These are phyloP conservation scores for Acanthosepion esculentum DNA, from an alignment of 2,888 invertebrate species.

Conservation along the genomic window DNA sequence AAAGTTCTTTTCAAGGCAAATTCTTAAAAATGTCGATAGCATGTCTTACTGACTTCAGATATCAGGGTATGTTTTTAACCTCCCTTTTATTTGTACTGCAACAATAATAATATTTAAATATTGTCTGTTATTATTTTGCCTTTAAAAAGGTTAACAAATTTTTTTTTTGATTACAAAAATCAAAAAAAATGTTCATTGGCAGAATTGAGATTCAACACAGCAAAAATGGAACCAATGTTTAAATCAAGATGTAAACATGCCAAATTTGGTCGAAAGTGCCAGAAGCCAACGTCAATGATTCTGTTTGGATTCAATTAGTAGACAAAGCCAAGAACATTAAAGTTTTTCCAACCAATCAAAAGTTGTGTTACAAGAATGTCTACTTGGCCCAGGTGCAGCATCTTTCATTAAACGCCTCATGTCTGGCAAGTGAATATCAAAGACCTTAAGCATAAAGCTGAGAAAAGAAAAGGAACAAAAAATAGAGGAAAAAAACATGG, in stretches of 20 bases:
- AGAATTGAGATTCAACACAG: neutral
- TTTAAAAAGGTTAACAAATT: neutral
- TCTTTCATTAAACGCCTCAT: neutral
- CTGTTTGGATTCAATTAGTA: constrained; percentile 9
- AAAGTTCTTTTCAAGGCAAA: no score
- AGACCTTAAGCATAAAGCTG: neutral
- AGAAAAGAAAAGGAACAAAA: neutral
- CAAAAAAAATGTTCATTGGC: neutral
- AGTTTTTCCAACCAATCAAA: constrained; percentile 21
- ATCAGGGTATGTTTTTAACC: no score
- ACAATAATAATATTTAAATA: no score
- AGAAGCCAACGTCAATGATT: neutral
- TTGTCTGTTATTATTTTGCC: neutral
- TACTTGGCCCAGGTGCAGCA: constrained; percentile 9
- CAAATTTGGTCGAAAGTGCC: neutral
- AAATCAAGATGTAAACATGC: neutral
- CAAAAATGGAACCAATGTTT: neutral
- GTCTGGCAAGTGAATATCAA: neutral
- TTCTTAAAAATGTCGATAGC: no score
- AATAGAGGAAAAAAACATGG: neutral
- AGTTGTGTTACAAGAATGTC: neutral
- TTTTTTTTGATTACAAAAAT: neutral
- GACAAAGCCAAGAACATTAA: neutral
- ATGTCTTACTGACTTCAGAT: no score
- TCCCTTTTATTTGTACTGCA: no score